A percentile compares a stretch with the other conserved stretches of the same genome.
Evolutionary conservation across 2,113 vertebrate genomes (phyloP).

Genomic region (Perca flavescens): DNA sequence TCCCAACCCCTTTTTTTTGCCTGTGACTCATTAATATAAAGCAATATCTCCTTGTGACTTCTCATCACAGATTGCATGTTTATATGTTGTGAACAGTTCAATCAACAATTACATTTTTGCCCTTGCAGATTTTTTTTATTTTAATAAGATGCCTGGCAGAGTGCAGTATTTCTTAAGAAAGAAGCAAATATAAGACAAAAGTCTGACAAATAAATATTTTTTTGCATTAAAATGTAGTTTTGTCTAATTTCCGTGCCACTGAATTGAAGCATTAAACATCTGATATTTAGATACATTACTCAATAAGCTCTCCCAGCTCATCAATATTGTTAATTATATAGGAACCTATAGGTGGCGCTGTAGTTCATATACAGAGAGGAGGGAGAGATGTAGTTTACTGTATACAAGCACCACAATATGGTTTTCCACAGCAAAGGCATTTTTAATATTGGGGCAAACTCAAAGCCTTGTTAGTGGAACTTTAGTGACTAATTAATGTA

Average conservation of each 20-base stretch:
- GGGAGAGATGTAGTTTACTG: background rate
- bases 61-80: background rate
- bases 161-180: background rate
- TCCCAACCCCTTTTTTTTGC: too few species aligned
- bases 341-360: conserved; percentile 59
- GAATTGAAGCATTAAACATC: background rate
- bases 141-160: background rate
- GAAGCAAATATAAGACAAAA: background rate
- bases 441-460: background rate
- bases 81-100: background rate
- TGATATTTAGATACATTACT: background rate
- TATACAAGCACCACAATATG: background rate
- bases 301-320: background rate
- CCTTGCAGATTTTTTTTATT: background rate
- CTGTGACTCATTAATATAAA: background rate
- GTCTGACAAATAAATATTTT: background rate
- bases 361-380: conserved; percentile 30
- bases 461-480: too few species aligned
- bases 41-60: too few species aligned
- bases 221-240: too few species aligned
- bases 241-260: background rate
- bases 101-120: background rate
- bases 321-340: background rate
- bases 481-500: background rate
- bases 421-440: background rate